Conservation (phyloP, 2,888 invertebrate species). For the Megaustenia siamemsis region DNA sequence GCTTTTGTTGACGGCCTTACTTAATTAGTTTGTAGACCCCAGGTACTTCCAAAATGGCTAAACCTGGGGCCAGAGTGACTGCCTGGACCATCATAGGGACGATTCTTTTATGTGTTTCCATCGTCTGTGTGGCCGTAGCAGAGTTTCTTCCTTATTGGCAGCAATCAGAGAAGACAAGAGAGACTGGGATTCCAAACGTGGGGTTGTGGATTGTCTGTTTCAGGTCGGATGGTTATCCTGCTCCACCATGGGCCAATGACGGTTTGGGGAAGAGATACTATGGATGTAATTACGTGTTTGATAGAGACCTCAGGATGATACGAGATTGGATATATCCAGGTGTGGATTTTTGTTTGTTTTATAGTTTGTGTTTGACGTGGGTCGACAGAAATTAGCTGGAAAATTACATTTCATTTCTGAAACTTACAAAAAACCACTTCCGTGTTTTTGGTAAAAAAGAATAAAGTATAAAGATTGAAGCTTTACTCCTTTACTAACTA, state of each 20-base stretch:
- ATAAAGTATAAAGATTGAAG: too few relatives aligned
- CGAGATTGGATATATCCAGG: constrained; percentile 49
- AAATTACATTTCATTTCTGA: not conserved
- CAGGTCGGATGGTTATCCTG: constrained; percentile 81
- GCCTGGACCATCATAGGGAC: constrained; percentile 49
- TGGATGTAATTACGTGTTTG: constrained; percentile 84
- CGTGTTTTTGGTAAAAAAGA: too few relatives aligned
- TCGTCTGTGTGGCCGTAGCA: constrained; percentile 40
- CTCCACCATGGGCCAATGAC: constrained; percentile 86
- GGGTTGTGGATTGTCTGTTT: constrained; percentile 98
- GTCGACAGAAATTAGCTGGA: not conserved
- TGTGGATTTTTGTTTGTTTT: not conserved
- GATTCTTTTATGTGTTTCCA: constrained; percentile 24
- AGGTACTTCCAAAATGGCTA: constrained; percentile 7
- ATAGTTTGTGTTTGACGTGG: not conserved
- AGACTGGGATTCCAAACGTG: constrained; percentile 82
- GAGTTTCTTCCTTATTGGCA: constrained; percentile 54
- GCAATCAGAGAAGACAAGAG: constrained; percentile 45
- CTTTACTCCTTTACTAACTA: too few relatives aligned
- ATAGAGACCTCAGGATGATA: constrained; percentile 47
- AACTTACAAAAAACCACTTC: too few relatives aligned
- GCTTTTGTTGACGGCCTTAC: constrained; percentile 5
- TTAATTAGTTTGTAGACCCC: not conserved
- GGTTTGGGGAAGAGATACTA: constrained; percentile 93
- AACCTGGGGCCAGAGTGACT: constrained; percentile 3